Base-by-base conservation (phyloP, 2,888 invertebrate genomes). In the Lochmaea capreae region DNA sequence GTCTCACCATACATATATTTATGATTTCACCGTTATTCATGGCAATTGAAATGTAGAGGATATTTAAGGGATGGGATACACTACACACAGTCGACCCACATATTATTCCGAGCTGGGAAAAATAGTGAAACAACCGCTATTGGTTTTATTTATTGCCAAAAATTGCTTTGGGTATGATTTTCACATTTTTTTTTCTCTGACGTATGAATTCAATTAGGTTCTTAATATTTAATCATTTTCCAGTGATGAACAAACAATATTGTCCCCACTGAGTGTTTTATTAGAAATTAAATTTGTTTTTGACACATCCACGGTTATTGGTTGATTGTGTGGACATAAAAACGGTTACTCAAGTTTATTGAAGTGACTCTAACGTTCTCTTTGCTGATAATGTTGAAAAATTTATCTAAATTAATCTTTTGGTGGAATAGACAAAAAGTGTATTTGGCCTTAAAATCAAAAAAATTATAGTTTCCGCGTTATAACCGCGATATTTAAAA, bases 21-120 rank as follows among this genome's bases (percentile, higher is more conserved):
- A 80, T 81, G 81, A 81, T 80, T 42, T 79, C 79, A 76, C 79
- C 78, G 81, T 80, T 80, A 82, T 81, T 82, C 83, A 80, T 82
- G 80, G 79, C 79, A 80, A 81, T 78, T 80, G 78, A 79, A 81
- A 81, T 80, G 78, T 74, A 65, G 74, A 77, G 77, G 57, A 68
- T 73, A 67, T 80, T 77, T 69, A 54, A 58, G 33, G 54, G 16
- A 54, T 18, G 18, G 16, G 16, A 16, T 18, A 18, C 8, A n/a
- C n/a, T n/a, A n/a, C n/a, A n/a, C n/a, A 16, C 52, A 8, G 16
- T 16, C 49, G 5, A 49, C 49, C 49, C n/a, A 16, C n/a, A n/a
- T 54, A 54, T 16, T 54, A 54, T 54, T 16, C 54, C 3, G 52
- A 52, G 8, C n/a, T 2, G 6, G 16, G 9, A 10, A 54, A 18